A percentile compares a stretch with the other conserved stretches of the same genome.
These are phyloP conservation scores for Psittacara wagleri DNA, from an alignment of 2,113 vertebrate genomes.

Conservation along the genomic window DNA sequence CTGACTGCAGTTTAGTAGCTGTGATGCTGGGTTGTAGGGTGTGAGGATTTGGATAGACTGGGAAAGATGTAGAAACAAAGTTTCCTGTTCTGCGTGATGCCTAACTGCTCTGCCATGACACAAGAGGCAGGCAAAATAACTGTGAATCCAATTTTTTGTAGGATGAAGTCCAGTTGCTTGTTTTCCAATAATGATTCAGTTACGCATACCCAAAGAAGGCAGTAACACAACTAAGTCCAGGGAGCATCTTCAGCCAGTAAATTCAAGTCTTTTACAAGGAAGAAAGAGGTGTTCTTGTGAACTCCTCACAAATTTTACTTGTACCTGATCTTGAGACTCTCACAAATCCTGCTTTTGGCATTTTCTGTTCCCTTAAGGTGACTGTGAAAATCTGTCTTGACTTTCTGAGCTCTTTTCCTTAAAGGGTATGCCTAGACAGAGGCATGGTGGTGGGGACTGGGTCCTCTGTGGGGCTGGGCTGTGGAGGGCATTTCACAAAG, in stretches of 20 bases:
- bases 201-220: neutral
- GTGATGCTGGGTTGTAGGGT: neutral
- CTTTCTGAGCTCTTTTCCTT: neutral
- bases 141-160: neutral
- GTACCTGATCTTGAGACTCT: neutral
- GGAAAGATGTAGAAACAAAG: neutral
- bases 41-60: neutral
- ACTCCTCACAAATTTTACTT: neutral
- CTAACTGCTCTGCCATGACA: neutral
- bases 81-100: neutral
- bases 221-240: neutral
- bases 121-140: too few species aligned
- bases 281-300: neutral
- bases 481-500: neutral
- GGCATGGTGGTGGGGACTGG: rapidly evolving
- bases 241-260: neutral
- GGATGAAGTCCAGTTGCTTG: neutral
- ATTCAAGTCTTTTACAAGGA: neutral
- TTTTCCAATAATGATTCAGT: neutral
- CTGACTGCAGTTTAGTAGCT: neutral
- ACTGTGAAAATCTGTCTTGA: neutral
- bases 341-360: neutral
- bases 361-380: neutral
- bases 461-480: neutral
- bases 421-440: rapidly evolving